Evolutionary conservation across 2,113 vertebrate genomes (phyloP).

Genomic region (Madoqua kirkii): DNA sequence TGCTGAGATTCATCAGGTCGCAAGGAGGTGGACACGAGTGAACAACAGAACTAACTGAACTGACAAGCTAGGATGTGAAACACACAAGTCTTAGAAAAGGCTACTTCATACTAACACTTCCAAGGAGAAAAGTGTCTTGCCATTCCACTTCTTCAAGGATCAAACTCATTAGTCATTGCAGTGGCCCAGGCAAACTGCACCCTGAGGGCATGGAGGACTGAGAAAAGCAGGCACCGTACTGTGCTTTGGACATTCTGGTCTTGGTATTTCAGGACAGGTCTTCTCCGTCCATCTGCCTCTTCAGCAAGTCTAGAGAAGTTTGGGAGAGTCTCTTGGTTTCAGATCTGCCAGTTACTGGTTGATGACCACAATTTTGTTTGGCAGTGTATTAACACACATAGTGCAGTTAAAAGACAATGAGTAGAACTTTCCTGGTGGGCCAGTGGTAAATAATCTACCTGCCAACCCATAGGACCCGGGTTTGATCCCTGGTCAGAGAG

Average conservation of each 20-base stretch:
- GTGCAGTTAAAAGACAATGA: too few species aligned
- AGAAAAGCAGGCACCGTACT: background rate
- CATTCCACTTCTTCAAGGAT: background rate
- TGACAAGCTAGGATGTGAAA: background rate
- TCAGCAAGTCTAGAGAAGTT: background rate
- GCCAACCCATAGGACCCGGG: too few species aligned
- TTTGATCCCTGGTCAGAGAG: too few species aligned
- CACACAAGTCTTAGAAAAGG: background rate
- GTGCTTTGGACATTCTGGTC: background rate
- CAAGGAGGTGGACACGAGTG: accelerated
- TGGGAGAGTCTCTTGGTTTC: background rate
- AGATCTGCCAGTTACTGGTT: too few species aligned
- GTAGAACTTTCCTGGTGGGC: too few species aligned
- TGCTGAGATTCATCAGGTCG: accelerated
- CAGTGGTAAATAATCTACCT: too few species aligned
- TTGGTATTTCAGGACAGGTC: background rate
- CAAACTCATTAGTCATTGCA: background rate
- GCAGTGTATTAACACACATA: too few species aligned
- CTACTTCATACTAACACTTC: background rate
- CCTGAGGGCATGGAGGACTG: background rate
- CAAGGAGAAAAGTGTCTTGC: background rate
- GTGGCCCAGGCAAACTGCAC: background rate
- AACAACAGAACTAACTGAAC: too few species aligned
- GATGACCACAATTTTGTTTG: too few species aligned
- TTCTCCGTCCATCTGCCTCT: background rate